Evolutionary conservation across 2,888 invertebrate species (phyloP), one percentile per base, ranked within the genome.

Genomic region (Vannuccia rotundouncinata): DNA sequence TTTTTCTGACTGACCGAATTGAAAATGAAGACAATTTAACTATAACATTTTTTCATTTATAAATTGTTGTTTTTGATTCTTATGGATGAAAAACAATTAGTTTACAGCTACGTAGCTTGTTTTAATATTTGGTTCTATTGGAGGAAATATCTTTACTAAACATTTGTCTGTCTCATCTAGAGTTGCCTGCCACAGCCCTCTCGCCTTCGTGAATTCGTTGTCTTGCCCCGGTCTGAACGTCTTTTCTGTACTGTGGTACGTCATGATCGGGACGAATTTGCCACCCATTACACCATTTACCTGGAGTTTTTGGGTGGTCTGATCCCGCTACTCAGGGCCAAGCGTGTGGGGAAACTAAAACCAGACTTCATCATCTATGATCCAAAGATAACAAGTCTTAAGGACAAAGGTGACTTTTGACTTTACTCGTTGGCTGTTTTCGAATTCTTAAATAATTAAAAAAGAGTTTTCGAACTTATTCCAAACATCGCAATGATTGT

Each of bases 241-340:
- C 91, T 97, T 81, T 95, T 97, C 89, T 99, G 99, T 90, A 99
- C 98, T 79, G 97, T 99, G 93, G 92, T 97, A 82, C 91, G 95
- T 0, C 95, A 95, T 86, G 94, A 94, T 82, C 92, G 92, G 82
- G 95, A 95, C 84, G 87, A 86, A 29, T 86, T 86, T 82, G 85
- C 85, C 22, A 86, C 86, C 10, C 88, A 89, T 80, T 90, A 89
- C 84, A 89, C 89, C 28, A 85, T 90, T 74, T 98, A 97, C 88
- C 90, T 97, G 84, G 97, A 98, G 88, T 96, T 96, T 88, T 90
- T 97, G 45, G 98, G 98, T 0, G 98, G 98, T 0, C 90, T 98
- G 76, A 95, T 99, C 83, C 98, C 99, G 0, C 90, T 99, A 79
- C 90, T 99, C 17, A 95, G 97, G 87, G 98, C 97, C 28, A 93